These are phyloP conservation scores for Cettia cetti DNA, from an alignment of 2,113 vertebrate genomes.

Conservation along the genomic window DNA sequence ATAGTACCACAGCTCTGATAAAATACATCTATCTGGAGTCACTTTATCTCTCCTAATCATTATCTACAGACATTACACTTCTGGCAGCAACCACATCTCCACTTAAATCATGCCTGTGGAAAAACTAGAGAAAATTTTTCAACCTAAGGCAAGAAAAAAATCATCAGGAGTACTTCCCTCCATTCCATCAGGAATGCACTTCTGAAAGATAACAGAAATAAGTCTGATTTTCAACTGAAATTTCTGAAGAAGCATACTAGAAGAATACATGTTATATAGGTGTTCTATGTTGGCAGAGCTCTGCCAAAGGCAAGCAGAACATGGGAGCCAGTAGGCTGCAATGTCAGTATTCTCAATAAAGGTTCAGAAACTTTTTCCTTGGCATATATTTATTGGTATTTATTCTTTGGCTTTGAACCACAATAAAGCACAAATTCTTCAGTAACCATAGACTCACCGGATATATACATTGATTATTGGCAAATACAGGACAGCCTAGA, in stretches of 20 bases:
- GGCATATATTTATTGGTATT: background rate
- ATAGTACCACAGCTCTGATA: background rate
- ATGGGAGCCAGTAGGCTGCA: background rate
- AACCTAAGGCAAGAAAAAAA: background rate
- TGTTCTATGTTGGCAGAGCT: background rate
- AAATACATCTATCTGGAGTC: background rate
- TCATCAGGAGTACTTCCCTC: background rate
- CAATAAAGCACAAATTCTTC: background rate
- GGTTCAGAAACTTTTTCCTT: background rate
- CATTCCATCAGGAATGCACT: background rate
- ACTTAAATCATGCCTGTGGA: background rate
- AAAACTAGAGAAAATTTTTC: background rate
- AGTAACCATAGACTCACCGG: background rate
- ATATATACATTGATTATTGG: fast-evolving
- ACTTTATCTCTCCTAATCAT: background rate
- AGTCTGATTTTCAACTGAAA: background rate
- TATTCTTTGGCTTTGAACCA: background rate
- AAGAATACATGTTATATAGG: background rate
- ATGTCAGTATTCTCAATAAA: background rate
- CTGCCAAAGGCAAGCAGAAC: background rate
- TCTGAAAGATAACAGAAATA: background rate
- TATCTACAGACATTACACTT: background rate
- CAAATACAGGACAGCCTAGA: background rate
- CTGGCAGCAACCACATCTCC: background rate
- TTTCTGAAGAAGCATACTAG: background rate